Evolutionary conservation across 1,140 invertebrate species (phyloP), one percentile per base, ranked within the genome.

Genomic region (Papilio polyxenes): DNA sequence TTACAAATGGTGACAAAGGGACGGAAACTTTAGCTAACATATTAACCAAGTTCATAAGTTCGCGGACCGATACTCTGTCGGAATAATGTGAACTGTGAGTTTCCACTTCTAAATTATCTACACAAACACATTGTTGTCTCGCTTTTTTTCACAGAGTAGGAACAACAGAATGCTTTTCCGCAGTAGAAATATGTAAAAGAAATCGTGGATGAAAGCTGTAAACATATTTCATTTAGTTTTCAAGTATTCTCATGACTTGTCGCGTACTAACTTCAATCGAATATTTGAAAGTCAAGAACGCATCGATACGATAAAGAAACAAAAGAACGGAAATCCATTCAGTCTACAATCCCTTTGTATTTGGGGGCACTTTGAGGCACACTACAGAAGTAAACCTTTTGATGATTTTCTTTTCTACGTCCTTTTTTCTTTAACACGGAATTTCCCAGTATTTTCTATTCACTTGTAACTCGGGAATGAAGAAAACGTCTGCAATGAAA

Each of bases 351-450:
- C 65, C 86, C 87, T 89, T 91, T 91, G 84, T 89, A 83, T 82
- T 82, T 83, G 90, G 85, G 85, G 82, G 85, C 83, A 85, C 86
- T 92, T 89, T 88, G 89, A 82, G 84, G 80, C 72, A 83, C 84
- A 85, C 85, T 83, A 82, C 85, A 85, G 84, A 84, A 85, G 85
- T 84, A 85, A 89, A 89, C 80, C 87, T 91, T 91, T 91, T 90
- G 90, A 89, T 89, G 84, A 87, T 88, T 91, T 90, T 86, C 87
- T 86, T 87, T 86, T 77, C 83, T 80, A 87, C 88, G 89, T 90
- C 85, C 87, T 85, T 88, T 86, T 82, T 82, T 81, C 87, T 91
- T 91, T 91, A 88, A 89, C 85, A 83, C 83, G 77, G 77, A 82
- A 83, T 85, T 84, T 82, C 69, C 80, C 44, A 69, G 59, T 37